phyloP scores from a whole-genome alignment of 2,113 vertebrate species.

The human region GRCh38 chr6:26201001-26201500 shows the following conservation, averaged over 20 bases:
- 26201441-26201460: neutral
- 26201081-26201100: no score
- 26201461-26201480: no score
- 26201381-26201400: neutral
- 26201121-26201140: no score
- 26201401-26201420: neutral
- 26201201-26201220: no score
- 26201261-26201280: neutral
- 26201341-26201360: neutral
- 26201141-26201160: no score
- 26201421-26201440: neutral
- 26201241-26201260: neutral
- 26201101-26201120: no score
- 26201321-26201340: neutral
- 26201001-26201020: no score
- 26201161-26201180: no score
- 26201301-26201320: neutral
- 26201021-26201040: no score
- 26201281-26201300: neutral
- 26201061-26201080: no score
- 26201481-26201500: fast-evolving
- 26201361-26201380: neutral
- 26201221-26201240: neutral
- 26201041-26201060: no score
- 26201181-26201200: no score